These are phyloP conservation scores for Petrocephalus schoutedeni DNA, from an alignment of 2,797 vertebrate species.

Conservation along the genomic window DNA sequence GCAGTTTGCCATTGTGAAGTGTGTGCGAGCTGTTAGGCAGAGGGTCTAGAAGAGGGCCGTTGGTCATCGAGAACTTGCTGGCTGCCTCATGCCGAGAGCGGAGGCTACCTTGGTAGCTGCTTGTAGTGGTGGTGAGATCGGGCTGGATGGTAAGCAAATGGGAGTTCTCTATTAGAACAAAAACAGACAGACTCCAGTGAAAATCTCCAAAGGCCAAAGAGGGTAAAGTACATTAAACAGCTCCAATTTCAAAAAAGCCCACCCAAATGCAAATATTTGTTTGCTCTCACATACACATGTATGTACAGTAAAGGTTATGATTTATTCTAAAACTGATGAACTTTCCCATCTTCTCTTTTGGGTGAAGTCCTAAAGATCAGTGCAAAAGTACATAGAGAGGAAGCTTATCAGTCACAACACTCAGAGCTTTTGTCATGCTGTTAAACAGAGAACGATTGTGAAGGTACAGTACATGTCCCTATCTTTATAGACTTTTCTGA, in stretches of 20 bases:
- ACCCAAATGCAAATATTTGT: background rate
- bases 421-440: constrained; percentile 42
- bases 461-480: constrained; percentile 13
- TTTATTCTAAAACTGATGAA: constrained; percentile 50
- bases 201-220: constrained; percentile 25
- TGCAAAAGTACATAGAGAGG: constrained; percentile 57
- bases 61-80: constrained; percentile 85
- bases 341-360: constrained; percentile 50
- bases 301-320: constrained; percentile 29
- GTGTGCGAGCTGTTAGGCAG: constrained; percentile 86
- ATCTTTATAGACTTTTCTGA: constrained; percentile 19
- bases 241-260: background rate
- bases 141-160: constrained; percentile 97
- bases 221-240: constrained; percentile 15
- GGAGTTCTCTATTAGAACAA: constrained; percentile 77
- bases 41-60: constrained; percentile 86
- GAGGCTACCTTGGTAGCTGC: constrained; percentile 92
- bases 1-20: constrained; percentile 83
- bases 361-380: constrained; percentile 54
- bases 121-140: constrained; percentile 90
- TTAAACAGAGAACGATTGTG: constrained; percentile 27
- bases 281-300: background rate
- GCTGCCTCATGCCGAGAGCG: constrained; percentile 80
- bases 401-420: constrained; percentile 50
- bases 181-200: constrained; percentile 33